Conservation (phyloP, 2,888 invertebrate species). For the Microctonus hyperodae region DNA sequence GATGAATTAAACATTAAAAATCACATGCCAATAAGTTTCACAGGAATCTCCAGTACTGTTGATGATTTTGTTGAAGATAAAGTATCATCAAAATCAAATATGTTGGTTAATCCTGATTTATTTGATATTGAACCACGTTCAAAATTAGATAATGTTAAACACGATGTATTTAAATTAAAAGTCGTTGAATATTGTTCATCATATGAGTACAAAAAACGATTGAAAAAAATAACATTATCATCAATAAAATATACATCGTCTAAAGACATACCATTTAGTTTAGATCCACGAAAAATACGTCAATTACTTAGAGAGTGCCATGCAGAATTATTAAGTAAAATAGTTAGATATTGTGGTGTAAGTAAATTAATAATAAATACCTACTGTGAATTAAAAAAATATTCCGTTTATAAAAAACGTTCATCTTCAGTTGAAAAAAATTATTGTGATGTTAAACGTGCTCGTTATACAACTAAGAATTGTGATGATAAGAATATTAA, state of each 20-base stretch:
- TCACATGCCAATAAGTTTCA: not conserved
- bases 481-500: not conserved
- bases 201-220: not conserved
- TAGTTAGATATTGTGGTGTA: not conserved
- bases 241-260: not conserved
- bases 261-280: not conserved
- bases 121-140: not conserved
- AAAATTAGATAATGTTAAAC: not conserved
- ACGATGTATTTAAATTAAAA: not conserved
- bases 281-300: conserved; percentile 21
- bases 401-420: not conserved
- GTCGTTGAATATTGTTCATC: not conserved
- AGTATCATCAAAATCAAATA: not conserved
- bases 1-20: not conserved
- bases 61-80: not conserved
- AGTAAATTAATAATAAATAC: not conserved
- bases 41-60: not conserved
- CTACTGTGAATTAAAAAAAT: not conserved
- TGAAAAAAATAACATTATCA: not conserved
- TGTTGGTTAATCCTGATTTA: not conserved
- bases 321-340: not conserved
- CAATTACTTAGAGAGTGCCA: conserved; percentile 16
- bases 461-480: not conserved
- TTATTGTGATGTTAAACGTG: not conserved
- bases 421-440: not conserved